Evolutionary conservation across 2,797 vertebrate genomes (phyloP).

Genomic region (Aeoliscus strigatus): DNA sequence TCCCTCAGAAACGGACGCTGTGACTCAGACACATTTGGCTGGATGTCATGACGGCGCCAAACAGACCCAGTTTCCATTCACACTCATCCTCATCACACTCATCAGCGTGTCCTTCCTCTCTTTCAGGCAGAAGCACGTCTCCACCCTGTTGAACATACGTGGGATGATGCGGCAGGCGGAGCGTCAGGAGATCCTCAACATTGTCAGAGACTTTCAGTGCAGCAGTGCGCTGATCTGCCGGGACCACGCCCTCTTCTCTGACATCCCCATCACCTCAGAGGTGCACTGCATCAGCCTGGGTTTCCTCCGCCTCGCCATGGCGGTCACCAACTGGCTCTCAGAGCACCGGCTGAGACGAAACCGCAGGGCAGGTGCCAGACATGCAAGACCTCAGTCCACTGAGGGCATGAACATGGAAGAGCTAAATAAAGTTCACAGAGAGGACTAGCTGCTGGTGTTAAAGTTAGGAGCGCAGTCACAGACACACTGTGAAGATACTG

Average conservation of each 20-base stretch:
- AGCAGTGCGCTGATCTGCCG: conserved; percentile 48
- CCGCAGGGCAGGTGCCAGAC: conserved; percentile 18
- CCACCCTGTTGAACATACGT: conserved; percentile 83
- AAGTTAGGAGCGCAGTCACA: conserved; percentile 35
- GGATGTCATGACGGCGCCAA: too few relatives aligned
- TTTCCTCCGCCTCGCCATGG: conserved; percentile 73
- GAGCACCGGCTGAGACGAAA: conserved; percentile 58
- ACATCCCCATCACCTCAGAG: conserved; percentile 79
- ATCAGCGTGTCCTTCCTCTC: conserved; percentile 38
- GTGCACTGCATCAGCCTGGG: conserved; percentile 77
- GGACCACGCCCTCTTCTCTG: conserved; percentile 78
- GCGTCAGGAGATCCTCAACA: conserved; percentile 85
- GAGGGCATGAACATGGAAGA: conserved; percentile 49
- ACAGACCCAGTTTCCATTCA: too few relatives aligned
- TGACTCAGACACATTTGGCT: too few relatives aligned
- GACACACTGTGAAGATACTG: conserved; percentile 31
- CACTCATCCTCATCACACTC: conserved; percentile 7
- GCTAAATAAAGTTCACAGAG: conserved; percentile 38
- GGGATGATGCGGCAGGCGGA: conserved; percentile 78
- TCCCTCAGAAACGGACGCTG: too few relatives aligned
- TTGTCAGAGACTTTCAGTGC: conserved; percentile 80
- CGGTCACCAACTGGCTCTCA: conserved; percentile 74
- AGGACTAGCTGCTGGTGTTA: conserved; percentile 48
- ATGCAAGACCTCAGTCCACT: not conserved
- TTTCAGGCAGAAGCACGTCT: conserved; percentile 81